Percentiles rank a stretch among this genome's conserved stretches.
Evolutionary conservation across 2,888 invertebrate genomes (phyloP).

Genomic region (Macrosiphum euphorbiae): DNA sequence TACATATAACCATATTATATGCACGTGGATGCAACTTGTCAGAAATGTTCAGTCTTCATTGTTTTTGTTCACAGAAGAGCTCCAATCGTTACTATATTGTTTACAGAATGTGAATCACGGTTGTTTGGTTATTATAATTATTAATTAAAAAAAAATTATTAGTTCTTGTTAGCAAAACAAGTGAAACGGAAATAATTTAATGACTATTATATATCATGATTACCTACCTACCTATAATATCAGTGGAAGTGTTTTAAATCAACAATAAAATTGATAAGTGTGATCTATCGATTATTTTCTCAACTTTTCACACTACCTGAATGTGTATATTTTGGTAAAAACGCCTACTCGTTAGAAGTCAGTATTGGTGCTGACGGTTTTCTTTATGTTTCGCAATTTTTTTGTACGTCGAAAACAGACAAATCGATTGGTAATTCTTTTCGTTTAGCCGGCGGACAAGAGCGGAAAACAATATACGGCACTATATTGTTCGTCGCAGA

Average conservation of each 20-base stretch:
- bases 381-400: conserved; percentile 57
- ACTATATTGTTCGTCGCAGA: conserved; percentile 58
- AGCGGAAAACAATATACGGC: conserved; percentile 54
- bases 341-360: conserved; percentile 28
- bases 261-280: neutral
- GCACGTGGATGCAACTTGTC: neutral
- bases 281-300: neutral
- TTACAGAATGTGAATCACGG: neutral
- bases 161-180: neutral
- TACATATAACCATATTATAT: neutral
- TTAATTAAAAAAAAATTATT: neutral
- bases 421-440: conserved; percentile 64
- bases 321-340: neutral
- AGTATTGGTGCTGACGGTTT: conserved; percentile 56
- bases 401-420: conserved; percentile 59
- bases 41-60: neutral
- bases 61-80: neutral
- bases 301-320: neutral
- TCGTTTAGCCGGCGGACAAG: conserved; percentile 48
- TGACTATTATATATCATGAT: no score
- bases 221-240: no score
- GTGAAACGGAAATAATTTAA: neutral
- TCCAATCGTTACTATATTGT: neutral
- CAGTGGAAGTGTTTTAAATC: neutral
- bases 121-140: conserved; percentile 19